These are phyloP conservation scores for Periophthalmodon schlosseri DNA, from an alignment of 2,113 vertebrate genomes.

Conservation along the genomic window DNA sequence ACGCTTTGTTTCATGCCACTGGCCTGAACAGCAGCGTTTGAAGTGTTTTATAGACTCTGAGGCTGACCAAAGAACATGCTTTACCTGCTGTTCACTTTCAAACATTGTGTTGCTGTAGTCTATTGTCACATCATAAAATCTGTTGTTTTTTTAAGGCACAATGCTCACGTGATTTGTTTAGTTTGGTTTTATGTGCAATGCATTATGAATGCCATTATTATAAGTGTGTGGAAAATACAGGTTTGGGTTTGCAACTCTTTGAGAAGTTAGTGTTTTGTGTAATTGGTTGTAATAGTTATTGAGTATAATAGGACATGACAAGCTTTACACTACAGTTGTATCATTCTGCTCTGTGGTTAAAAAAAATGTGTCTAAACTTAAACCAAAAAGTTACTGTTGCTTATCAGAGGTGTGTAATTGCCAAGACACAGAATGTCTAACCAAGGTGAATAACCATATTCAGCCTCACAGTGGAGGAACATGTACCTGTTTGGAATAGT, in stretches of 20 bases:
- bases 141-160: background rate
- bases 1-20: slow-evolving; percentile 42
- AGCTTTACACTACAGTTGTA: background rate
- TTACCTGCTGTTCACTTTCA: slow-evolving; percentile 34
- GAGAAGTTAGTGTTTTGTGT: background rate
- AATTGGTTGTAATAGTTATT: background rate
- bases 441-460: slow-evolving; percentile 10
- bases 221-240: background rate
- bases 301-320: background rate
- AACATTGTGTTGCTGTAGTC: slow-evolving; percentile 30
- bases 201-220: background rate
- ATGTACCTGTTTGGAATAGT: background rate
- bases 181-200: background rate
- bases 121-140: slow-evolving; percentile 23
- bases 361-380: background rate
- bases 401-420: slow-evolving; percentile 8
- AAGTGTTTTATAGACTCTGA: slow-evolving; percentile 48
- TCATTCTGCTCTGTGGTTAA: too few species aligned
- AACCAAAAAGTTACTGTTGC: slow-evolving; percentile 13
- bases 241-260: background rate
- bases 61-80: slow-evolving; percentile 29
- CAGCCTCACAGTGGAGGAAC: slow-evolving; percentile 10
- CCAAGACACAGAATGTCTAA: slow-evolving; percentile 14
- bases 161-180: background rate
- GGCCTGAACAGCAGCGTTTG: slow-evolving; percentile 40